A percentile compares a stretch with the other conserved stretches of the same genome.
Conservation (phyloP, 2,888 invertebrate species). For the Meliscaeva auricollis region DNA sequence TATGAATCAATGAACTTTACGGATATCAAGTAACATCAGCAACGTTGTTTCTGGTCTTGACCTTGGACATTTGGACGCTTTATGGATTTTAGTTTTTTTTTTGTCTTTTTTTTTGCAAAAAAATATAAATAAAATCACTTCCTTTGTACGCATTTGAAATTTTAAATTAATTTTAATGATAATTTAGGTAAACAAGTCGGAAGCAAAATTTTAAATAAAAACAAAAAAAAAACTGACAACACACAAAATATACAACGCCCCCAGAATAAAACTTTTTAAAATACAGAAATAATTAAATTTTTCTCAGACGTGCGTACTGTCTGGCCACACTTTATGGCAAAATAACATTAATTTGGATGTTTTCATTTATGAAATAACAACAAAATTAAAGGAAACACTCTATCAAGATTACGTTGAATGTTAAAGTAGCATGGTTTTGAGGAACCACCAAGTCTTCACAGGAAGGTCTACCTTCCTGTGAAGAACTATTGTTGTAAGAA, state of each 20-base stretch:
- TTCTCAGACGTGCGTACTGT: background rate
- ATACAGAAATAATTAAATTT: background rate
- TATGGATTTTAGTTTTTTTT: background rate
- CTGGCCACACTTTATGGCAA: slow-evolving; percentile 19
- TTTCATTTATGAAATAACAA: background rate
- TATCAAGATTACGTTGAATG: too few relatives aligned
- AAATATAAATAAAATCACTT: slow-evolving; percentile 19
- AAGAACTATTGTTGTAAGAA: too few relatives aligned
- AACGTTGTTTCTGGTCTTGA: background rate
- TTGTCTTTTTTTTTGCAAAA: background rate
- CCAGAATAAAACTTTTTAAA: slow-evolving; percentile 7
- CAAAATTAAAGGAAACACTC: too few relatives aligned
- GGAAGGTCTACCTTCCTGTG: too few relatives aligned
- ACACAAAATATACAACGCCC: background rate
- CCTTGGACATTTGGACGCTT: slow-evolving; percentile 12
- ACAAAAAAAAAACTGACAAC: slow-evolving; percentile 11
- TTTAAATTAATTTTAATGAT: slow-evolving; percentile 3
- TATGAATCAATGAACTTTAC: slow-evolving; percentile 26
- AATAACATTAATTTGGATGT: slow-evolving; percentile 8
- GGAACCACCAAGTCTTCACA: background rate
- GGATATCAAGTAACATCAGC: slow-evolving; percentile 13
- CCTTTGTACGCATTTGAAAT: slow-evolving; percentile 30
- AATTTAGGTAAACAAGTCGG: slow-evolving; percentile 22
- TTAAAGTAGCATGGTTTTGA: background rate
- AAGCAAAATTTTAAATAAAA: slow-evolving; percentile 4